Evolutionary conservation across 2,797 vertebrate genomes (phyloP), one percentile per base, ranked within the genome.

Genomic region (Eptatretus atami): DNA sequence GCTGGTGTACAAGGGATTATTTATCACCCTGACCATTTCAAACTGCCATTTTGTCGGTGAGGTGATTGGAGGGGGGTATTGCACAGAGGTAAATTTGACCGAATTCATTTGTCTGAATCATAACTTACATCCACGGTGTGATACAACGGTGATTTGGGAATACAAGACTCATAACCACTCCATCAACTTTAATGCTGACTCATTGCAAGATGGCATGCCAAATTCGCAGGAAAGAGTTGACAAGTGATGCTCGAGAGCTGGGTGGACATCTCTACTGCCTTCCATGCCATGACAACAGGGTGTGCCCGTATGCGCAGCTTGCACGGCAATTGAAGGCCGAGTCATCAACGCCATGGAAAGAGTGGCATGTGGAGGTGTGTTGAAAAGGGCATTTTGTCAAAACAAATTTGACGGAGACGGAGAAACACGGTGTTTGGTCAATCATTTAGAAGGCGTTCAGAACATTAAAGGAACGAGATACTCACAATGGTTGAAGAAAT

Each of bases 291-390:
- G 90, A 96, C 72, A 96, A 74, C 88, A 94, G 87, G 87, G 87
- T 0, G 84, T 98, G 14, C 87, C 90, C 15, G 94, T 96, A 73
- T 98, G 88, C 10, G 86, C 88, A 0, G 86, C 87, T n/a, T 95
- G 90, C 77, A 87, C 79, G 90, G 71, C 88, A 64, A 86, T 98
- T 12, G 87, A 98, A 73, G 88, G 86, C 52, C 84, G 87, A 0
- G 86, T 96, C 70, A 87, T 96, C 53, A 98, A 92, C n/a, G 90
- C 88, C 65, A 85, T 95, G 90, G 87, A 65, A 98, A 98, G 69
- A 95, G 68, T 98, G 90, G 90, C 88, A 98, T 1, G 86, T 95
- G 69, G 90, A 98, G 86, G 90, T 98, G 73, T 65, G 69, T 2
- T 15, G 55, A 9, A 24, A 24, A 44, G 6, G 31, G 31, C 31